These are phyloP conservation scores for Gasterosteus aculeatus DNA, from an alignment of 2,113 vertebrate species.

Conservation along the genomic window DNA sequence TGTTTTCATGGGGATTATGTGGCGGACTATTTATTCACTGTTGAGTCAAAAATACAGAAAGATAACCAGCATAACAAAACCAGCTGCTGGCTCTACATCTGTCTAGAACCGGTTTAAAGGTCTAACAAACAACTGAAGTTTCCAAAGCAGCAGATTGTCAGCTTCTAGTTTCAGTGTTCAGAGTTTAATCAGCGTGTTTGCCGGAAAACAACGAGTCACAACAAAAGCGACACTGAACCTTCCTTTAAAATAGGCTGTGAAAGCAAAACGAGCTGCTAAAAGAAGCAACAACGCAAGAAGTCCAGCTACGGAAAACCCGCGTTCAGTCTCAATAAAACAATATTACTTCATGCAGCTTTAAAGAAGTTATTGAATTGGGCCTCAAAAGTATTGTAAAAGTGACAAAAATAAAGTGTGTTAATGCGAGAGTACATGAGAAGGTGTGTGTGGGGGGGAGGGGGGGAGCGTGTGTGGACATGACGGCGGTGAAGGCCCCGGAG, in stretches of 20 bases:
- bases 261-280: conserved; percentile 29
- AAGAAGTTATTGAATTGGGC: not conserved
- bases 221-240: conserved; percentile 10
- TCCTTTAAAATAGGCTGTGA: not conserved
- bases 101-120: not conserved
- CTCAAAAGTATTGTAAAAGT: conserved; percentile 26
- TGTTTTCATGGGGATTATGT: not conserved
- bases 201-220: conserved; percentile 29
- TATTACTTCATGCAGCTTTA: not conserved
- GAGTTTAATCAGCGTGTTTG: conserved; percentile 25
- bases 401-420: conserved; percentile 41
- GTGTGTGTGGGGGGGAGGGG: not conserved
- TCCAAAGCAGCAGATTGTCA: not conserved
- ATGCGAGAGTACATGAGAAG: conserved; percentile 49
- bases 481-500: conserved; percentile 59
- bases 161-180: not conserved
- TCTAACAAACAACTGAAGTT: not conserved
- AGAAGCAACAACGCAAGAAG: not conserved
- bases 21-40: not conserved
- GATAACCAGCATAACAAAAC: no score
- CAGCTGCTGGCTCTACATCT: no score
- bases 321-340: not conserved
- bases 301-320: no score
- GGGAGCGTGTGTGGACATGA: conserved; percentile 74
- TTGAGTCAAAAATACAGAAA: not conserved